Evolutionary conservation across 2,113 vertebrate species (phyloP), one percentile per base, ranked within the genome.

Genomic region (Eretmochelys imbricata): DNA sequence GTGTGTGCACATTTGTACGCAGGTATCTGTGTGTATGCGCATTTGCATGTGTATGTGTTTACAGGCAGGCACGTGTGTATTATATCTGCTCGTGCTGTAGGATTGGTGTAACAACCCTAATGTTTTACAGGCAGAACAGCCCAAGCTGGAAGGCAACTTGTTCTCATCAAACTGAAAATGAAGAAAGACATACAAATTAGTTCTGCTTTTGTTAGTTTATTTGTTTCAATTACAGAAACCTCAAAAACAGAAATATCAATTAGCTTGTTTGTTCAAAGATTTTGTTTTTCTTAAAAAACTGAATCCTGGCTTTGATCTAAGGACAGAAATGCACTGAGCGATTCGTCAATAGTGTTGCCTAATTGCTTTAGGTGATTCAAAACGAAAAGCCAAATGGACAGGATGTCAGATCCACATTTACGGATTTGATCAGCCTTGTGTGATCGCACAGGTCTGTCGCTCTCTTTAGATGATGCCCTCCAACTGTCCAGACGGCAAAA

Each of bases 261-360:
- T 93, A 88, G 86, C 94, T 96, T 97, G 92, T 93, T 98, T 97
- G 91, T 89, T 93, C 91, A 91, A 59, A 93, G 93, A 94, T 69
- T 72, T 88, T 93, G 75, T 62, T 42, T 42, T 78, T 38, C 75
- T 93, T 81, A 53, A 46, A 35, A 81, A 93, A 83, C 49, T 76
- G 35, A 82, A 91, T 85, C 62, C 51, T 86, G n/a, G 87, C 90
- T 98, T 96, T 78, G 93, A 97, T 96, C 85, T 90, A 91, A 91
- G 90, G 91, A 88, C 97, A 93, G 93, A 95, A 95, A 97, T 29
- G 91, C 35, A 83, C 88, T 94, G 89, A 94, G 87, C 0, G 14
- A 95, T 95, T 80, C 93, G 96, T 91, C 97, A 94, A 96, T 93
- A 95, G 96, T 84, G 88, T 80, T 91, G 88, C 49, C 65, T 79